These are phyloP conservation scores for Aspidapion aeneum DNA, from an alignment of 2,888 invertebrate genomes.

Conservation along the genomic window DNA sequence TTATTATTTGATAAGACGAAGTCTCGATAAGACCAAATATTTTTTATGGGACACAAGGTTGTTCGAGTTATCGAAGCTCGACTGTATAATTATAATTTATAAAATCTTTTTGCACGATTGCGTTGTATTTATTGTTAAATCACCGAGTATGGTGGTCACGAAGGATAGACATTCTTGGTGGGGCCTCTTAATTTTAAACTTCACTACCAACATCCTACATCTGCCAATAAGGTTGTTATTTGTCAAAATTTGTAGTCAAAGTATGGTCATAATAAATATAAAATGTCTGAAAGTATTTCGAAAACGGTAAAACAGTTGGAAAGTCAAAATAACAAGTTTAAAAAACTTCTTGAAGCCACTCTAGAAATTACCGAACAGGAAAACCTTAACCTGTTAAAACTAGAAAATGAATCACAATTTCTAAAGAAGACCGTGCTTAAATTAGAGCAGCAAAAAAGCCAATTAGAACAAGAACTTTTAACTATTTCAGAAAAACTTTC, in stretches of 20 bases:
- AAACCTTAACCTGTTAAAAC: slow-evolving; percentile 10
- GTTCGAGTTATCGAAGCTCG: no score
- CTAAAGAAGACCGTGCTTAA: slow-evolving; percentile 23
- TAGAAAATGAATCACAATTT: slow-evolving; percentile 22
- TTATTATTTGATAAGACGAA: no score
- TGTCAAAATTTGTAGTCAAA: slow-evolving; percentile 9
- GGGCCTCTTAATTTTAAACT: no score
- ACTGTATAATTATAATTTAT: no score
- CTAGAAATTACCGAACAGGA: slow-evolving; percentile 28
- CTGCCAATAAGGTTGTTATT: slow-evolving; percentile 2
- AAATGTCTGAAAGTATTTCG: slow-evolving; percentile 22
- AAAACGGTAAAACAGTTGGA: slow-evolving; percentile 31
- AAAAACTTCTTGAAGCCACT: slow-evolving; percentile 26
- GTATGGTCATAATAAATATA: neutral
- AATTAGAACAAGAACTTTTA: slow-evolving; percentile 25
- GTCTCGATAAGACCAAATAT: no score
- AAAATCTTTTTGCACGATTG: no score
- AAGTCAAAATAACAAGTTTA: slow-evolving; percentile 30
- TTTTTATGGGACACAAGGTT: no score
- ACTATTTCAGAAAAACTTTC: neutral
- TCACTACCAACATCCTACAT: no score
- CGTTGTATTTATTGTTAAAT: no score
- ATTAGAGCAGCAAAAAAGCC: slow-evolving; percentile 28
- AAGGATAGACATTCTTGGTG: no score
- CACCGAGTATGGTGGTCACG: no score